Evolutionary conservation across 2,888 invertebrate species (phyloP).

Genomic region (Frankliniella fusca): DNA sequence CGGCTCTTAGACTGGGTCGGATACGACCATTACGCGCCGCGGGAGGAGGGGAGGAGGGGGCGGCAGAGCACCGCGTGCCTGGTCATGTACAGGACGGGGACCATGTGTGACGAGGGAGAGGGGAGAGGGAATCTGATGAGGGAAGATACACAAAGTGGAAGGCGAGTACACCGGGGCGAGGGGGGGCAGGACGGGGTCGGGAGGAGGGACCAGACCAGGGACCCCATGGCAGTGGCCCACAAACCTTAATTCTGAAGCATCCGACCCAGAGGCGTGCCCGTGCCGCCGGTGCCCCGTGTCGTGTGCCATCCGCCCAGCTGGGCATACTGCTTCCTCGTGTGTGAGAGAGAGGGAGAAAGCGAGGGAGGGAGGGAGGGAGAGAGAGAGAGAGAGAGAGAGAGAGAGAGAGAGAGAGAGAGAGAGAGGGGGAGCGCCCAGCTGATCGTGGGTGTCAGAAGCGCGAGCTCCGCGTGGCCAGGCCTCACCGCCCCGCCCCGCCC

Average conservation of each 20-base stretch:
- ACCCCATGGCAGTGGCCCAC: conserved; percentile 9
- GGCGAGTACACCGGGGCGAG: neutral
- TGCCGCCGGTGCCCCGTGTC: neutral
- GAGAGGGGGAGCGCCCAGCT: neutral
- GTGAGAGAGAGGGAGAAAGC: neutral
- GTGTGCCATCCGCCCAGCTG: neutral
- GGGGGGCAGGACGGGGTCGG: neutral
- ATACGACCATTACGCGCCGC: neutral
- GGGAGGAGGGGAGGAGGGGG: neutral
- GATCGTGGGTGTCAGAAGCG: no score
- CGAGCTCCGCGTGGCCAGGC: no score
- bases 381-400: neutral
- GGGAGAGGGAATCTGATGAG: neutral
- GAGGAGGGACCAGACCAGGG: neutral
- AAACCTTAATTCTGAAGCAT: conserved; percentile 17
- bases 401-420: neutral
- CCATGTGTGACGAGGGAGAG: no score
- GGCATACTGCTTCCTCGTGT: neutral
- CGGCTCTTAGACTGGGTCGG: no score
- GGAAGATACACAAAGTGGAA: neutral
- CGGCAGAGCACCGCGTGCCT: neutral
- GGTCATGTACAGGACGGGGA: no score
- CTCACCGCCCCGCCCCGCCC: no score
- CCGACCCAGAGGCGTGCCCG: no score
- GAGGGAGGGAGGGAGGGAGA: neutral